phyloP scores from a whole-genome alignment of 2,113 vertebrate species.

The Arvicanthis niloticus region DNA sequence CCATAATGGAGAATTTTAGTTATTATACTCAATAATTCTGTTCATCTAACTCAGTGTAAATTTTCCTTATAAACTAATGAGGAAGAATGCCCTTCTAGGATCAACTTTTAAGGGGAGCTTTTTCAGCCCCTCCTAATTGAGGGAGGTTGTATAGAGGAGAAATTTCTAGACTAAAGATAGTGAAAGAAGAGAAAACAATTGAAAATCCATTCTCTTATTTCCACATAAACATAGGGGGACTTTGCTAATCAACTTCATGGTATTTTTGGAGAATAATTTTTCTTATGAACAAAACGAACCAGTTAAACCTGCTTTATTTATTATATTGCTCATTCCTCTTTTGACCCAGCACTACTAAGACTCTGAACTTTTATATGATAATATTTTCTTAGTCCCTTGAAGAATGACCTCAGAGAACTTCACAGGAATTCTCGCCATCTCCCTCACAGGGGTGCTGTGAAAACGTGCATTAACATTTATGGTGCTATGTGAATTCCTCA shows the following conservation, averaged over 20 bases:
- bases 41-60: not conserved
- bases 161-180: not conserved
- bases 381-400: constrained; percentile 57
- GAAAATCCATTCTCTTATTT: not conserved
- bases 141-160: constrained; percentile 1
- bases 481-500: constrained; percentile 61
- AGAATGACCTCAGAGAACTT: constrained; percentile 71
- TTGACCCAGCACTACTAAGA: not conserved
- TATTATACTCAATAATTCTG: not conserved
- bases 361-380: constrained; percentile 53
- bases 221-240: not conserved
- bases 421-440: constrained; percentile 9
- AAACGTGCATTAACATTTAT: constrained; percentile 72
- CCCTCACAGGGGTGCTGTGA: constrained; percentile 63
- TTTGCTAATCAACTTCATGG: not conserved
- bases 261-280: constrained; percentile 48
- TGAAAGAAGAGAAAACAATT: not conserved
- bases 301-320: not conserved
- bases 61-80: not conserved
- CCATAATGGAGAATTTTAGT: not conserved
- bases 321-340: not conserved
- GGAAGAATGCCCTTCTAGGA: not conserved
- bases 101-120: not conserved
- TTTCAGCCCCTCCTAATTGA: not conserved
- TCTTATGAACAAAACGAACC: not conserved